A percentile compares a stretch with the other conserved stretches of the same genome.
These are phyloP conservation scores for Eubucco bourcierii DNA, from an alignment of 2,113 vertebrate species.

Conservation along the genomic window DNA sequence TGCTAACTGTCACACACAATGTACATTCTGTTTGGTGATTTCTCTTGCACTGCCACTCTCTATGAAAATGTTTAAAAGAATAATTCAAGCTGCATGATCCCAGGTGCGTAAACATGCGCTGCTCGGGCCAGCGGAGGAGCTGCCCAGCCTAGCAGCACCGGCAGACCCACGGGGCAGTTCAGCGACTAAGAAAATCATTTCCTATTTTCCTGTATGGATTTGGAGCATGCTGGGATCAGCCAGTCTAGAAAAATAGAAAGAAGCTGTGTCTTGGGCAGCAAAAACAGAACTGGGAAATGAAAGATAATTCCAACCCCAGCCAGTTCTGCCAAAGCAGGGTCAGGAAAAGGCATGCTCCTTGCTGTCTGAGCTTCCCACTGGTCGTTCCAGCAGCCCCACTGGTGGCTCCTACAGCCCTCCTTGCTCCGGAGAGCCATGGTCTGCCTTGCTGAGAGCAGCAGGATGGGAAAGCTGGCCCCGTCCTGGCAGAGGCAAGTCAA, in stretches of 20 bases:
- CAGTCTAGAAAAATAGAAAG: conserved; percentile 64
- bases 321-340: conserved; percentile 28
- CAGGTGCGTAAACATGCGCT: conserved; percentile 61
- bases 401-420: not conserved
- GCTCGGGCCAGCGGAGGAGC: conserved; percentile 53
- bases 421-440: not conserved
- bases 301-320: conserved; percentile 36
- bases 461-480: not conserved
- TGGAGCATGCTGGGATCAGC: conserved; percentile 54
- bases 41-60: conserved; percentile 66
- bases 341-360: not conserved
- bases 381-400: not conserved
- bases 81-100: conserved; percentile 69
- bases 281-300: conserved; percentile 58
- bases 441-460: not conserved
- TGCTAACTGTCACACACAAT: conserved; percentile 73
- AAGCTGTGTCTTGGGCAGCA: conserved; percentile 46
- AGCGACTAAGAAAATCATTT: conserved; percentile 69
- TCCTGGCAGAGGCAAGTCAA: not conserved
- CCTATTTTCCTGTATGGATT: conserved; percentile 63
- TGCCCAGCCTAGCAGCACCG: conserved; percentile 57
- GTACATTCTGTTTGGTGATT: conserved; percentile 71
- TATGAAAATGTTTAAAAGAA: conserved; percentile 72
- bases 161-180: conserved; percentile 51
- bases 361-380: accelerated